These are phyloP conservation scores for Diploptera punctata DNA, from an alignment of 2,888 invertebrate genomes.

Conservation along the genomic window DNA sequence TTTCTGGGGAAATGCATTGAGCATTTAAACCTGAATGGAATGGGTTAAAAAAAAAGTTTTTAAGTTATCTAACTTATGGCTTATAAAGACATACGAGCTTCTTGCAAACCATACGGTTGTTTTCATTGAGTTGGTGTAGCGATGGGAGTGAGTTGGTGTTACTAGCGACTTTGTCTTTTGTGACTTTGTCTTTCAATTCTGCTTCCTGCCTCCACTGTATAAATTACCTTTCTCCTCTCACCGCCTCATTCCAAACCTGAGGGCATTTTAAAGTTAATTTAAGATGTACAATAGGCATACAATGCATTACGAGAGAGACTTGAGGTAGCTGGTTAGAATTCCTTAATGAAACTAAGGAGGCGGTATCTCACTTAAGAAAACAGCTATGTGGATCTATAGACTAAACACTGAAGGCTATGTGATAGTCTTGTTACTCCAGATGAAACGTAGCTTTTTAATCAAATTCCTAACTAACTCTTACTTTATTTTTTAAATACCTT, in stretches of 20 bases:
- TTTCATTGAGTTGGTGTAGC: conserved; percentile 25
- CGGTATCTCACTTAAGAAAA: conserved; percentile 34
- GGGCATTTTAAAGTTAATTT: conserved; percentile 53
- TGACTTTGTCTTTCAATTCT: conserved; percentile 27
- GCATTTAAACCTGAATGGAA: too few species aligned
- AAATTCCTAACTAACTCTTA: too few species aligned
- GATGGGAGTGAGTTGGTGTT: too few species aligned
- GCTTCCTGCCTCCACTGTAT: conserved; percentile 18
- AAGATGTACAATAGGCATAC: conserved; percentile 53
- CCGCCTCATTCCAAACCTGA: conserved; percentile 36
- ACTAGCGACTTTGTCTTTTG: conserved; percentile 17
- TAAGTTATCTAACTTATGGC: not conserved
- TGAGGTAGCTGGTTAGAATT: conserved; percentile 49
- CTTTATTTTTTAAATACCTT: too few species aligned
- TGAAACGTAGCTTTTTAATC: conserved; percentile 18
- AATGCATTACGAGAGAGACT: conserved; percentile 49
- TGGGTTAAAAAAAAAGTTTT: not conserved
- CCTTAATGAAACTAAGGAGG: conserved; percentile 40
- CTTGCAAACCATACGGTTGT: conserved; percentile 18
- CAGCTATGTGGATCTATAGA: conserved; percentile 16
- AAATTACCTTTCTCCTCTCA: conserved; percentile 20
- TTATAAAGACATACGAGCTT: conserved; percentile 19
- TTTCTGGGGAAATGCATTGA: too few species aligned
- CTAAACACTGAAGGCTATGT: conserved; percentile 20
- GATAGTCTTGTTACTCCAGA: not conserved